A percentile compares a stretch with the other conserved stretches of the same genome.
These are phyloP conservation scores for Scarus forsteni DNA, from an alignment of 2,797 vertebrate genomes.

Conservation along the genomic window DNA sequence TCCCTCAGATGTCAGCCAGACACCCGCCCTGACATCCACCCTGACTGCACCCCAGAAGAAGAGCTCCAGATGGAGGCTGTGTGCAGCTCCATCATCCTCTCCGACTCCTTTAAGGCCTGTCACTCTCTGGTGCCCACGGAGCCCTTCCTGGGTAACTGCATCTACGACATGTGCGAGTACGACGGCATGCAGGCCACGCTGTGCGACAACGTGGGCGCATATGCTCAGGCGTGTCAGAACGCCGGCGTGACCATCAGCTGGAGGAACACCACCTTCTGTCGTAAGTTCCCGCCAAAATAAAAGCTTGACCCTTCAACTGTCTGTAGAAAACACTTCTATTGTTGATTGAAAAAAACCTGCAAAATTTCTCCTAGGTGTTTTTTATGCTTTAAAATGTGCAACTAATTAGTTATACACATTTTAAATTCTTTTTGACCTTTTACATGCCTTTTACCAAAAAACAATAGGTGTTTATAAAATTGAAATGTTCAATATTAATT, in stretches of 20 bases:
- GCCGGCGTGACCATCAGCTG: slow-evolving; percentile 81
- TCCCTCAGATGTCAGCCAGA: slow-evolving; percentile 76
- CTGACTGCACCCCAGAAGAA: slow-evolving; percentile 72
- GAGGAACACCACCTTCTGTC: slow-evolving; percentile 87
- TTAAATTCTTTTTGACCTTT: too few species aligned
- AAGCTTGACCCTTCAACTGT: too few species aligned
- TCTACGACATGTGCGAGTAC: slow-evolving; percentile 88
- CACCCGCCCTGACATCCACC: slow-evolving; percentile 71
- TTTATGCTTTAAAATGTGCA: too few species aligned
- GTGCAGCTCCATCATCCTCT: slow-evolving; percentile 74
- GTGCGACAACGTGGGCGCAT: slow-evolving; percentile 86
- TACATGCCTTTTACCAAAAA: too few species aligned
- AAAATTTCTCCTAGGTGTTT: too few species aligned
- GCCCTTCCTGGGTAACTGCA: slow-evolving; percentile 75
- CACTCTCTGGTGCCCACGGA: slow-evolving; percentile 67
- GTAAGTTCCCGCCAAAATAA: slow-evolving; percentile 69
- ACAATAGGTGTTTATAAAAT: too few species aligned
- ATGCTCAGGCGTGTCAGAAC: slow-evolving; percentile 85
- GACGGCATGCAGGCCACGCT: slow-evolving; percentile 84
- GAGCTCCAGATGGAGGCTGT: slow-evolving; percentile 53
- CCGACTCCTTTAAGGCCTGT: slow-evolving; percentile 80
- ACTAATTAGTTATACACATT: too few species aligned
- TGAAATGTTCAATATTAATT: too few species aligned
- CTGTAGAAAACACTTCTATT: too few species aligned
- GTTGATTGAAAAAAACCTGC: too few species aligned